These are phyloP conservation scores for Sebastes reedi DNA, from an alignment of 2,797 vertebrate genomes.

Conservation along the genomic window DNA sequence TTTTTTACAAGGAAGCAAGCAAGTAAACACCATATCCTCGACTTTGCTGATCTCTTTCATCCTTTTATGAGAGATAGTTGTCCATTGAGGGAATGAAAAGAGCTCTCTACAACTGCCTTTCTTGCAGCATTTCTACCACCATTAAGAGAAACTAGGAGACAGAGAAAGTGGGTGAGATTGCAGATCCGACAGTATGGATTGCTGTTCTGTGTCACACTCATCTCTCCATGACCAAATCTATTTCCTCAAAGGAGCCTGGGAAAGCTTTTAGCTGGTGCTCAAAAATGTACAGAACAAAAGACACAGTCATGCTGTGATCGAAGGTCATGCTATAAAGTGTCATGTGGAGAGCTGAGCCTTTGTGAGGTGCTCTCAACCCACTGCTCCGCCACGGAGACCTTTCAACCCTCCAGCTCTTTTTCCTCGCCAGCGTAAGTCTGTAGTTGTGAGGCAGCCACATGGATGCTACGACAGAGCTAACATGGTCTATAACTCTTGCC, in stretches of 20 bases:
- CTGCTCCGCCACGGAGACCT: conserved; percentile 45
- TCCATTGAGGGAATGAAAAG: conserved; percentile 3
- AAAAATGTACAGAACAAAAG: conserved; percentile 72
- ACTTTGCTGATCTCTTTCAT: neutral
- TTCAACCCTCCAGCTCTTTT: conserved; percentile 54
- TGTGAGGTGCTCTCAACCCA: conserved; percentile 63
- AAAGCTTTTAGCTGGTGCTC: conserved; percentile 74
- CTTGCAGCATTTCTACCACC: conserved; percentile 7
- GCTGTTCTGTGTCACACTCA: conserved; percentile 68
- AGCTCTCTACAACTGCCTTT: neutral
- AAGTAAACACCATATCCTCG: neutral
- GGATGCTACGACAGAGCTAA: neutral
- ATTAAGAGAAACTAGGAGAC: conserved; percentile 20
- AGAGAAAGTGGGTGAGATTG: conserved; percentile 38
- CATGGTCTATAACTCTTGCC: conserved; percentile 15
- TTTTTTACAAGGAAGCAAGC: neutral
- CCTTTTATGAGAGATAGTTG: neutral
- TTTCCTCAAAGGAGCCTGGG: conserved; percentile 73
- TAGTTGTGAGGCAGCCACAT: conserved; percentile 25
- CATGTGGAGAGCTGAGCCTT: conserved; percentile 66
- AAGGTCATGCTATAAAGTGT: conserved; percentile 75
- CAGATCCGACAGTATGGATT: conserved; percentile 68
- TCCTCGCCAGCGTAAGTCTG: neutral
- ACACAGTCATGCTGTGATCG: conserved; percentile 69
- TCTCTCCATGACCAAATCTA: conserved; percentile 78